Percentiles rank a stretch among this genome's conserved stretches.
Conservation (phyloP, 2,797 vertebrate species). For the Acomys russatus region DNA sequence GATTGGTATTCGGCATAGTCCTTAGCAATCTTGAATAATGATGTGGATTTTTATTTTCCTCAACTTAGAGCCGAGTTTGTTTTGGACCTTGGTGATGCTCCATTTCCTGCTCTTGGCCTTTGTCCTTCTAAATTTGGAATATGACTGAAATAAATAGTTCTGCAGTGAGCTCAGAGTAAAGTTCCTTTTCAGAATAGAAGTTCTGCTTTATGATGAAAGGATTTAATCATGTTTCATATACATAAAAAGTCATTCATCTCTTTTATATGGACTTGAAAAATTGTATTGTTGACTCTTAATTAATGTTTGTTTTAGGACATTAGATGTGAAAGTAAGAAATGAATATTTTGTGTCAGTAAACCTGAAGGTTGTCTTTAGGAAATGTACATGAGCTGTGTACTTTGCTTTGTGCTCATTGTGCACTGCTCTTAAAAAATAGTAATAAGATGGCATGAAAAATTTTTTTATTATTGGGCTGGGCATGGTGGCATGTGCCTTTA, state of each 20-base stretch:
- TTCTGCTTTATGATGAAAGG: slow-evolving; percentile 73
- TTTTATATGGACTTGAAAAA: slow-evolving; percentile 45
- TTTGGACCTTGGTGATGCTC: slow-evolving; percentile 79
- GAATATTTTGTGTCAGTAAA: slow-evolving; percentile 34
- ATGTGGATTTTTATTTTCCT: background rate
- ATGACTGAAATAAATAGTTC: slow-evolving; percentile 85
- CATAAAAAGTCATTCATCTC: slow-evolving; percentile 31
- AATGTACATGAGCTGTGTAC: slow-evolving; percentile 42
- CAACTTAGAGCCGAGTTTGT: slow-evolving; percentile 71
- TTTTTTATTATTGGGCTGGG: background rate
- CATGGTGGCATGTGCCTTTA: background rate
- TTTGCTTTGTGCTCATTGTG: slow-evolving; percentile 34
- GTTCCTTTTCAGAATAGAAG: slow-evolving; percentile 80
- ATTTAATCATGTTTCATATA: slow-evolving; percentile 64
- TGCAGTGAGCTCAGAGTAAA: slow-evolving; percentile 81
- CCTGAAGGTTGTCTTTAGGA: slow-evolving; percentile 40
- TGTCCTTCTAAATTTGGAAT: slow-evolving; percentile 84
- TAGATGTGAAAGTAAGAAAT: slow-evolving; percentile 64
- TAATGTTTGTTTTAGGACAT: slow-evolving; percentile 52
- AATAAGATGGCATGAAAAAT: slow-evolving; percentile 10
- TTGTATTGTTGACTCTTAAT: background rate
- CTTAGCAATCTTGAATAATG: slow-evolving; percentile 60
- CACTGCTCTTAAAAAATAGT: slow-evolving; percentile 48
- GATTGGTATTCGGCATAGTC: slow-evolving; percentile 51
- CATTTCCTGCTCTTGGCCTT: slow-evolving; percentile 83